These are phyloP conservation scores for Smittia aterrima DNA, from an alignment of 2,888 invertebrate genomes.

Conservation along the genomic window DNA sequence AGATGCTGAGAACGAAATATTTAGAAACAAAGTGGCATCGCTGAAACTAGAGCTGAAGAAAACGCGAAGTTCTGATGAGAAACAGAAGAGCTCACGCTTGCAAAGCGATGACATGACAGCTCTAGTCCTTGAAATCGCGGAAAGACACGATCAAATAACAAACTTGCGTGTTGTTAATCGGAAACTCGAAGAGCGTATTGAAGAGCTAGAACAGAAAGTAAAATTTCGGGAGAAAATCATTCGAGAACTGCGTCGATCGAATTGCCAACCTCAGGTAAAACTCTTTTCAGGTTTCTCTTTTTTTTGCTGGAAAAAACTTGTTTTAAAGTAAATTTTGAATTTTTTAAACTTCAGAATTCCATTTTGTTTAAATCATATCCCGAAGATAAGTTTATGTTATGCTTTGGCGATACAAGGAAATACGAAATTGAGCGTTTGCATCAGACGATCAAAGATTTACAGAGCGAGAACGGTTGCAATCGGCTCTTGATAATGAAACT, in stretches of 20 bases:
- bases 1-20: no score
- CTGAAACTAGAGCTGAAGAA: no score
- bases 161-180: conserved; percentile 50
- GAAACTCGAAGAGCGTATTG: conserved; percentile 13
- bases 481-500: conserved; percentile 27
- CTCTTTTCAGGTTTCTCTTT: no score
- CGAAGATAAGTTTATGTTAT: no score
- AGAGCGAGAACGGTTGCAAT: conserved; percentile 31
- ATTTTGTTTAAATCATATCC: no score
- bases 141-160: conserved; percentile 60
- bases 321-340: no score
- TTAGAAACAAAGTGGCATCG: no score
- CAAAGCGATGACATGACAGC: conserved; percentile 55
- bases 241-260: conserved; percentile 29
- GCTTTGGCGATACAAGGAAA: conserved; percentile 16
- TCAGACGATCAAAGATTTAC: neutral
- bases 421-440: conserved; percentile 23
- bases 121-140: conserved; percentile 61
- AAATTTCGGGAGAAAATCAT: conserved; percentile 37
- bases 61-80: no score
- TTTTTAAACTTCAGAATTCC: no score
- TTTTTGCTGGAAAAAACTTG: no score
- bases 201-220: conserved; percentile 13
- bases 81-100: neutral
- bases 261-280: neutral